phyloP scores from a whole-genome alignment of 2,888 invertebrate species.

The Chalcosyrphus nemorum region DNA sequence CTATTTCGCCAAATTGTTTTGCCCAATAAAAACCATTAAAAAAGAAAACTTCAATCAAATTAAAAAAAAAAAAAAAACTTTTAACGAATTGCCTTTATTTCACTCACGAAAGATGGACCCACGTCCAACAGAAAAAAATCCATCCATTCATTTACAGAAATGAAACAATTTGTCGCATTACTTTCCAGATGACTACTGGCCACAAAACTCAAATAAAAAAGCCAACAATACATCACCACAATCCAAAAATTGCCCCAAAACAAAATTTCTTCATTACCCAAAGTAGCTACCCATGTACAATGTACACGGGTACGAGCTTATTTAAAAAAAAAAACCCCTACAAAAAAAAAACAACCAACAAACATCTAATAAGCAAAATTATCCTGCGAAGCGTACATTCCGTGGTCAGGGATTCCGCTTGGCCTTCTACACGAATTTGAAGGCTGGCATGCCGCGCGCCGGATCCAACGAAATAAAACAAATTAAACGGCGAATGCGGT shows the following conservation, averaged over 20 bases:
- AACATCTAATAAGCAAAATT: constrained; percentile 66
- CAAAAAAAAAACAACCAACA: constrained; percentile 4
- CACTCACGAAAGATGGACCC: background rate
- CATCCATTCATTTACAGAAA: constrained; percentile 25
- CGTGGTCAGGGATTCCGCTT: constrained; percentile 49
- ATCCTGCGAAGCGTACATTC: constrained; percentile 54
- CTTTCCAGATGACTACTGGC: constrained; percentile 1
- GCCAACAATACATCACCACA: constrained; percentile 32
- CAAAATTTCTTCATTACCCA: constrained; percentile 47
- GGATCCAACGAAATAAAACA: constrained; percentile 43
- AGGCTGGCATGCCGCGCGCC: constrained; percentile 10
- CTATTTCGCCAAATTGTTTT: background rate
- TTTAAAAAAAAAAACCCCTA: constrained; percentile 17
- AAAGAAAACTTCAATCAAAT: constrained; percentile 8
- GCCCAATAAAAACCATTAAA: background rate
- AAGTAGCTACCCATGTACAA: constrained; percentile 32
- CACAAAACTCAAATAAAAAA: constrained; percentile 28
- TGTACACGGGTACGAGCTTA: constrained; percentile 20
- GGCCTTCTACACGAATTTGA: constrained; percentile 50
- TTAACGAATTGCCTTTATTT: constrained; percentile 16
- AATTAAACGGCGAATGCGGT: constrained; percentile 64
- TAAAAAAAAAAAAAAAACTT: constrained; percentile 13
- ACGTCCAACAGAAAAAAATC: background rate
- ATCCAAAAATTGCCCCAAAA: constrained; percentile 39
- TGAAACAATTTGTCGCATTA: constrained; percentile 42